A percentile compares a stretch with the other conserved stretches of the same genome.
Conservation (phyloP, 2,888 invertebrate genomes). For the Nomada goodeniana region DNA sequence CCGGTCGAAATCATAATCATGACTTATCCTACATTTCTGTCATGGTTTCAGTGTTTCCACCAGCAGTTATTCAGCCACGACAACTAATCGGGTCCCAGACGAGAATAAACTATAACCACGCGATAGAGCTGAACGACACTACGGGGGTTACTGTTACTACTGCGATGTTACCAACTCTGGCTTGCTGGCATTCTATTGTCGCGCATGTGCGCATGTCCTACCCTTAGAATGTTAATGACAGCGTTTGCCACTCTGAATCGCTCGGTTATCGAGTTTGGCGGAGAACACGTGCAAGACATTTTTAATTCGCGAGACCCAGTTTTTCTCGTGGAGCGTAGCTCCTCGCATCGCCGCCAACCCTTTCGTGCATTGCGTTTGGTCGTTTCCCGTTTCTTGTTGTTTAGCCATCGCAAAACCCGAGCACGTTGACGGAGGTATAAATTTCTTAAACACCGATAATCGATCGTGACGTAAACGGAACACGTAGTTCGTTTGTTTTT, state of each 20-base stretch:
- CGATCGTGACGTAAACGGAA: conserved; percentile 13
- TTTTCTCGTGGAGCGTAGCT: no score
- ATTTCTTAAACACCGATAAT: conserved; percentile 8
- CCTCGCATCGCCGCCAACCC: no score
- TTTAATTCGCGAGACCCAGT: no score
- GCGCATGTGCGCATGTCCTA: conserved; percentile 68
- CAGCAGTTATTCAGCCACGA: neutral
- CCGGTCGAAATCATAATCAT: neutral
- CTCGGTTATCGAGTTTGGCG: conserved; percentile 18
- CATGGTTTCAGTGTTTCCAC: neutral
- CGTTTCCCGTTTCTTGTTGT: neutral
- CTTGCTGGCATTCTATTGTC: conserved; percentile 13
- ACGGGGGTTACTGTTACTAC: conserved; percentile 76
- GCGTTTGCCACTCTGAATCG: conserved; percentile 6
- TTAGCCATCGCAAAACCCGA: no score
- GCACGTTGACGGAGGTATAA: neutral
- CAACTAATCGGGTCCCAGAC: neutral
- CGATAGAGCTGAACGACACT: conserved; percentile 46
- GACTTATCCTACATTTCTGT: neutral
- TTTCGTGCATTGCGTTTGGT: no score
- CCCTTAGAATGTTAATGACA: conserved; percentile 56
- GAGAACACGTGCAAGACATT: neutral
- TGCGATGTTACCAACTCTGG: conserved; percentile 68
- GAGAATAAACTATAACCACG: conserved; percentile 1
- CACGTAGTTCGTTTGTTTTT: neutral